Conservation (phyloP, 1,140 invertebrate genomes). For the Bombus difficillimus region DNA sequence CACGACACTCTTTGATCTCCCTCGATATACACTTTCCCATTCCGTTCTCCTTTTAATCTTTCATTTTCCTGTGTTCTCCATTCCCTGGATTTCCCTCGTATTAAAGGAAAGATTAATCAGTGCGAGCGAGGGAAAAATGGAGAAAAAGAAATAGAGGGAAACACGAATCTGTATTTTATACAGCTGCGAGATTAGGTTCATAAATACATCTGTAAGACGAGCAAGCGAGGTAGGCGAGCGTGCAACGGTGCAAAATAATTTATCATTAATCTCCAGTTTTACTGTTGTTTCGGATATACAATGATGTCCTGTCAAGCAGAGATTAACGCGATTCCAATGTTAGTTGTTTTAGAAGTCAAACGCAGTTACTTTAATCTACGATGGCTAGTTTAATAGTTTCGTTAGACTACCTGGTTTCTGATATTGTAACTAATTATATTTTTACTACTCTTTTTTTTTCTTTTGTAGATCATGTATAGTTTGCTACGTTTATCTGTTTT, state of each 20-base stretch:
- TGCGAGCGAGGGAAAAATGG: background rate
- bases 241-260: slow-evolving; percentile 1
- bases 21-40: background rate
- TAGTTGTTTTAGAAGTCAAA: background rate
- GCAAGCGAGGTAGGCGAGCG: background rate
- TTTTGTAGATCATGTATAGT: background rate
- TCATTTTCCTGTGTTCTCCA: background rate
- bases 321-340: background rate
- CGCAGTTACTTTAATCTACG: background rate
- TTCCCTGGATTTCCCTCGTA: background rate
- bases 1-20: background rate
- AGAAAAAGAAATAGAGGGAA: background rate
- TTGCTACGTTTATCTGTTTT: slow-evolving; percentile 15
- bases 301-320: background rate
- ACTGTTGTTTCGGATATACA: background rate
- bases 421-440: slow-evolving; percentile 16
- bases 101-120: slow-evolving; percentile 13
- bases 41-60: background rate
- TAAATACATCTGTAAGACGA: slow-evolving; percentile 1
- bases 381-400: background rate
- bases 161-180: background rate
- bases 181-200: background rate
- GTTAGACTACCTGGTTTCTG: background rate
- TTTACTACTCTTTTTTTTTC: background rate
- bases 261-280: slow-evolving; percentile 10